A percentile compares a stretch with the other conserved stretches of the same genome.
phyloP scores from a whole-genome alignment of 2,888 invertebrate species.

The Theodoxus fluviatilis region DNA sequence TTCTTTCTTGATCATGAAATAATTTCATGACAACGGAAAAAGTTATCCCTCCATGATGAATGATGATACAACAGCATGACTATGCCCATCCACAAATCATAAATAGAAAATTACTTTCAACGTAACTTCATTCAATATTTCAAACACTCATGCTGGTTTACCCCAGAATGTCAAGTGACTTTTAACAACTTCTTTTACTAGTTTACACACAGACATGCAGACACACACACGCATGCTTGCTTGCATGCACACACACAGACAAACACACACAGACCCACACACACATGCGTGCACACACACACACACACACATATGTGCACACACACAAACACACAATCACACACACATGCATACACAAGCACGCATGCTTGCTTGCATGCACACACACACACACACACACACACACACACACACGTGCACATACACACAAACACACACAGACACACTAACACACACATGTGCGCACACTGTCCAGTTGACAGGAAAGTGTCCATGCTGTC shows the following conservation, averaged over 20 bases:
- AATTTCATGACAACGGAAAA: no score
- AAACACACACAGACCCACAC: not conserved
- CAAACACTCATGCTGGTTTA: no score
- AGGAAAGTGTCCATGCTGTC: not conserved
- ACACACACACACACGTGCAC: not conserved
- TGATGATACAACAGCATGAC: no score
- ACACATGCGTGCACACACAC: not conserved
- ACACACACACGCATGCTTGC: no score
- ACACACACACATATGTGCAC: not conserved
- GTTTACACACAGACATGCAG: no score
- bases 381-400: conserved; percentile 7
- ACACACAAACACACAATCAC: not conserved
- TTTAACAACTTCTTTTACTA: no score
- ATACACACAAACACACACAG: not conserved
- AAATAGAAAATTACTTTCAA: no score
- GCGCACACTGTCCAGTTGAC: not conserved
- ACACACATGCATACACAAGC: not conserved
- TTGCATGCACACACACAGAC: not conserved
- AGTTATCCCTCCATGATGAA: no score
- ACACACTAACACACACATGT: not conserved
- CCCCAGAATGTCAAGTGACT: no score
- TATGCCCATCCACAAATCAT: no score
- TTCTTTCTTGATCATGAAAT: no score
- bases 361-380: not conserved
- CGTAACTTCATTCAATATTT: no score